Percentiles rank a stretch among this genome's conserved stretches.
Evolutionary conservation across 2,797 vertebrate species (phyloP).

Genomic region (Chiloscyllium punctatum): DNA sequence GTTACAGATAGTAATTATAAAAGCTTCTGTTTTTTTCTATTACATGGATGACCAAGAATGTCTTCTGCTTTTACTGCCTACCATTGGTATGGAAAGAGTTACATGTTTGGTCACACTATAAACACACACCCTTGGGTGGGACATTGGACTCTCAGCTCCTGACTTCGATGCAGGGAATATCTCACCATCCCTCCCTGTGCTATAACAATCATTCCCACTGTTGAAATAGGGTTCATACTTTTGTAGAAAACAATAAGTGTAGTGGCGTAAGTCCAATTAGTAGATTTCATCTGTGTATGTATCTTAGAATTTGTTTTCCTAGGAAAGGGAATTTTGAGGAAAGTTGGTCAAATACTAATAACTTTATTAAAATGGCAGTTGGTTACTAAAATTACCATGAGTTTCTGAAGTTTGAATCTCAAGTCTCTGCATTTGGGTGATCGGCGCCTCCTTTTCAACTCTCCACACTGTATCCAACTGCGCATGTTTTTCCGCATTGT

Average conservation of each 20-base stretch:
- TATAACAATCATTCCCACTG: not conserved
- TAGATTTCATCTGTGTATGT: not conserved
- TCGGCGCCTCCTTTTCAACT: not conserved
- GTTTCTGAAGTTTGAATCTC: not conserved
- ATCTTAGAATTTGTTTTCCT: not conserved
- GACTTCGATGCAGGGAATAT: too few relatives aligned
- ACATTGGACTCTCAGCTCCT: too few relatives aligned
- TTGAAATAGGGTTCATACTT: not conserved
- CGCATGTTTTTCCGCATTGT: not conserved
- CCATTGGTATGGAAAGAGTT: too few relatives aligned
- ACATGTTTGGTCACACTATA: too few relatives aligned
- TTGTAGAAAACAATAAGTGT: not conserved
- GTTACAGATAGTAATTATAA: too few relatives aligned
- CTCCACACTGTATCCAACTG: not conserved
- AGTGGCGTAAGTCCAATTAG: not conserved
- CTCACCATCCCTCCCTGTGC: too few relatives aligned
- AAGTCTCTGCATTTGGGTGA: not conserved
- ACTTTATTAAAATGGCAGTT: not conserved
- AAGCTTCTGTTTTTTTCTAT: too few relatives aligned
- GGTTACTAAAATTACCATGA: slow-evolving; percentile 5
- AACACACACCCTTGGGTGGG: too few relatives aligned
- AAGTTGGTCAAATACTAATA: not conserved
- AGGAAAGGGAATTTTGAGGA: not conserved
- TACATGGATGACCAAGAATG: too few relatives aligned
- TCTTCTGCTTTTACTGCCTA: too few relatives aligned